Percentiles rank a stretch among this genome's conserved stretches.
phyloP scores from a whole-genome alignment of 2,113 vertebrate species.

The Conger conger region DNA sequence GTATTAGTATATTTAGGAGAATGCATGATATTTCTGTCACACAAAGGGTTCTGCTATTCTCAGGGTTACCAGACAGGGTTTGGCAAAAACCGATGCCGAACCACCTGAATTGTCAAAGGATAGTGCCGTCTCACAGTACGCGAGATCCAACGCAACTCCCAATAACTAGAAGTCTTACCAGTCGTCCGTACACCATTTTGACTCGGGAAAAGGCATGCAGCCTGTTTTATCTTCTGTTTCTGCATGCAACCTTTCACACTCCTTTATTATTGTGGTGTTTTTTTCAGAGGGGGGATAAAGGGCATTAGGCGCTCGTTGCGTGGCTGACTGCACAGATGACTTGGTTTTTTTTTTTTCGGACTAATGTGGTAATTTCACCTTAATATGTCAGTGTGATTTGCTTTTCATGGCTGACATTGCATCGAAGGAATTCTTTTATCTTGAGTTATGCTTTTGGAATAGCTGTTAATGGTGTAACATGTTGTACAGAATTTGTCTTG shows the following conservation, averaged over 20 bases:
- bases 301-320: constrained; percentile 59
- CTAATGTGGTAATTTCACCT: constrained; percentile 65
- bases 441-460: constrained; percentile 56
- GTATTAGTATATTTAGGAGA: background rate
- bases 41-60: constrained; percentile 37
- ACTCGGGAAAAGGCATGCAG: constrained; percentile 62
- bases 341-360: constrained; percentile 50
- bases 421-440: constrained; percentile 60
- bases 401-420: constrained; percentile 69
- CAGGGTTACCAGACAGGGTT: constrained; percentile 48
- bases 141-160: background rate
- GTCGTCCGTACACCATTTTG: constrained; percentile 29
- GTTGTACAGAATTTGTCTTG: constrained; percentile 57
- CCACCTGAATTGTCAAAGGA: constrained; percentile 13
- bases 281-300: constrained; percentile 57
- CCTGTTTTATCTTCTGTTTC: constrained; percentile 67
- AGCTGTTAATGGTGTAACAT: constrained; percentile 56
- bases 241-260: constrained; percentile 70
- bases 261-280: constrained; percentile 68
- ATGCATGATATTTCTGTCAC: background rate
- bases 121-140: constrained; percentile 23
- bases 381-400: constrained; percentile 69
- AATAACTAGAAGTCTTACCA: constrained; percentile 20
- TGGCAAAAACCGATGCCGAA: constrained; percentile 30
- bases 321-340: constrained; percentile 61